A percentile compares a stretch with the other conserved stretches of the same genome.
phyloP scores from a whole-genome alignment of 2,797 vertebrate species.

The Galagoides demidoff region DNA sequence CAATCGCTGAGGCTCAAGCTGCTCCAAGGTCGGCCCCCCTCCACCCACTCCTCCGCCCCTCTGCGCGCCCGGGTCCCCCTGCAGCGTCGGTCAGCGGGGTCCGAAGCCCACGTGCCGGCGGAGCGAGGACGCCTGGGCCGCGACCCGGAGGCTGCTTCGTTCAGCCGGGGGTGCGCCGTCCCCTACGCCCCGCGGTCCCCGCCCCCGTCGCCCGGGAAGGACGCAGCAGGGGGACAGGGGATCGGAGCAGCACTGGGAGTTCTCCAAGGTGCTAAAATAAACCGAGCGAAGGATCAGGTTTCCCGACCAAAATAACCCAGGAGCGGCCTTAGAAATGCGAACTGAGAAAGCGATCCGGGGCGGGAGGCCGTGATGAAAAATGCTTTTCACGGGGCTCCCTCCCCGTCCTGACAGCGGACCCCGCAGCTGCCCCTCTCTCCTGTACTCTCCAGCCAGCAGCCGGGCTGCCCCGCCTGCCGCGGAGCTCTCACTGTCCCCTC shows the following conservation, averaged over 20 bases:
- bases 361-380: not conserved
- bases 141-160: not conserved
- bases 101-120: not conserved
- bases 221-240: not conserved
- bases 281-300: constrained; percentile 77
- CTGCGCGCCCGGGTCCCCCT: not conserved
- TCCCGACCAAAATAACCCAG: constrained; percentile 85
- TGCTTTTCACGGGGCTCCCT: not conserved
- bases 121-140: not conserved
- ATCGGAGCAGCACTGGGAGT: constrained; percentile 72
- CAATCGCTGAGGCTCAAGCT: accelerated
- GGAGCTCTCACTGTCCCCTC: not conserved
- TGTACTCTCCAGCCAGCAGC: not conserved
- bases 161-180: accelerated
- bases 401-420: not conserved
- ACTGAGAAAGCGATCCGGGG: constrained; percentile 43
- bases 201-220: not conserved
- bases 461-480: too few species aligned
- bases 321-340: constrained; percentile 61
- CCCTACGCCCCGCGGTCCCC: not conserved
- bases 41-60: not conserved
- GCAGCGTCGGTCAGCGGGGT: not conserved
- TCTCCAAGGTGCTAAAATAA: constrained; percentile 84
- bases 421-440: not conserved
- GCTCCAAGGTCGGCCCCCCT: accelerated